Conservation (phyloP, 2,888 invertebrate species). For the Tipula confusa region DNA sequence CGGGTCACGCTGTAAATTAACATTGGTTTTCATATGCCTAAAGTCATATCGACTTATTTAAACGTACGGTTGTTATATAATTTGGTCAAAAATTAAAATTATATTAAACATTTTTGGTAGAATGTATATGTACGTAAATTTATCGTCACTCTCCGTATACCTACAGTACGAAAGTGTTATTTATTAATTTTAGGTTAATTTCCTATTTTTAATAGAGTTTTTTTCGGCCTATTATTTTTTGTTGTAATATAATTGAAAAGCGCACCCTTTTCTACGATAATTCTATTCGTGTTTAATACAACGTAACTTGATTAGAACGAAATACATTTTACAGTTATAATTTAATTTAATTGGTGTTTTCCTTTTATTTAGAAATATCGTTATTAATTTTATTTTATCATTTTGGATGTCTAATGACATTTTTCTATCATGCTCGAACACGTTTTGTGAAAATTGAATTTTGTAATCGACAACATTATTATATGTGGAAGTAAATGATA, state of each 20-base stretch:
- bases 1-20: no score
- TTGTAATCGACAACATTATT: no score
- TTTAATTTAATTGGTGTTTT: conserved; percentile 14
- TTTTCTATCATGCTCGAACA: not conserved
- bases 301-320: not conserved
- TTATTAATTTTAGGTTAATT: not conserved
- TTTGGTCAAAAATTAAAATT: not conserved
- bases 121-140: not conserved
- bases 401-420: not conserved
- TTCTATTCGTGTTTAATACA: not conserved
- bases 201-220: not conserved
- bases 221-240: not conserved
- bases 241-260: not conserved
- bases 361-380: not conserved
- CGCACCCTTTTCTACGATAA: not conserved
- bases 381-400: not conserved
- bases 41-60: not conserved
- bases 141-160: not conserved
- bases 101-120: not conserved
- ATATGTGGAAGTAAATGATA: no score
- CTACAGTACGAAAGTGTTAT: not conserved
- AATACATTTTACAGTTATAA: not conserved
- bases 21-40: not conserved
- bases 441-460: not conserved
- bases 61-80: not conserved